Evolutionary conservation across 1,140 invertebrate genomes (phyloP), one percentile per base, ranked within the genome.

Genomic region (Asobara japonica): DNA sequence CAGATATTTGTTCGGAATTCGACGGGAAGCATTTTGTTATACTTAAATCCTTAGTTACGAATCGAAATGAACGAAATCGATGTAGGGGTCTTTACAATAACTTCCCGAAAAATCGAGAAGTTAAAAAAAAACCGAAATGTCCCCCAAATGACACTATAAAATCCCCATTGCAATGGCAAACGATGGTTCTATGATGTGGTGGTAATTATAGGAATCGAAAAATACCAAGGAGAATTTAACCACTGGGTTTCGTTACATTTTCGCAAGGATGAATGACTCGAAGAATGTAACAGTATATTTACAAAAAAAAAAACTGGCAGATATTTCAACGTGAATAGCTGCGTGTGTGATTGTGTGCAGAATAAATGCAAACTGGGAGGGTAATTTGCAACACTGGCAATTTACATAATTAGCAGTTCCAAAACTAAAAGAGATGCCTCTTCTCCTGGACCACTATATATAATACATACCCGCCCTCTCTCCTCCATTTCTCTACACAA

Each of bases 381-480:
- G 86, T 88, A 88, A 88, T 88, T 87, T 88, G 86, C 86, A 87
- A 87, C 84, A 87, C 84, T 80, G 81, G 82, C 84, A 88, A 88
- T 88, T 88, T 87, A 86, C 86, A 88, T 88, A 88, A 88, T 88
- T 87, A 88, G 85, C 84, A 87, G 86, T 86, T 86, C 84, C 83
- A 79, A 84, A 84, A 84, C 80, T 78, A 13, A 56, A 56, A 25
- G 51, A 56, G 51, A 79, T 79, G 83, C 77, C 36, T 66, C 41
- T 65, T 31, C 60, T 69, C 22, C 30, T 30, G 22, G 62, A 10
- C 16, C 68, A 13, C 18, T 56, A 25, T 7, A 45, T 51, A 67
- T 48, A 67, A 20, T 18, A 56, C 62, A 20, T 56, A 18, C 45
- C 61, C 70, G 48, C 61, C 48, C 29, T 16, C 31, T 25, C 20